Base-by-base conservation (phyloP, 2,888 invertebrate genomes). In the Hyposoter dolosus region DNA sequence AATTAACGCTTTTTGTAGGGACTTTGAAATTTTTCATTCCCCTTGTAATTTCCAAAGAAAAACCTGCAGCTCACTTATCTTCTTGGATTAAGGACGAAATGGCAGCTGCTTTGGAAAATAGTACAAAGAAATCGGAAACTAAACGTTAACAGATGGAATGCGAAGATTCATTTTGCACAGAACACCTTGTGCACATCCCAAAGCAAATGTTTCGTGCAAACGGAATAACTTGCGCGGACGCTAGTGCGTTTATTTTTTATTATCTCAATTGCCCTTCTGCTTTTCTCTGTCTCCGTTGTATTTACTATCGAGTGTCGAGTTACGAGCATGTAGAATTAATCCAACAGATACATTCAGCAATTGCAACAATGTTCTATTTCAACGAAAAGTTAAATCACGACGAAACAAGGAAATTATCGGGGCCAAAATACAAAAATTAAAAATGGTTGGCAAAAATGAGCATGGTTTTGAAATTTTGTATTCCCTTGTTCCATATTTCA, bases 171-270 rank as follows among this genome's bases (percentile, higher is more conserved):
- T 32, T 65, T 71, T 32, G 40, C 43, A 53, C 50, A 50, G n/a
- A 63, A 45, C 23, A 74, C 71, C 65, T 78, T 77, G 45, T 50
- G 50, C 50, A 81, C n/a, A 45, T 60, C 66, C 65, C 79, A 23
- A 23, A 17, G 23, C n/a, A 15, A 65, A 65, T 65, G 47, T 47
- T 76, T 63, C 63, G 69, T 56, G 45, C 19, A 23, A 47, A 53
- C 35, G 15, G 17, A 68, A 76, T 43, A 43, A 60, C 45, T 56
- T 28, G 40, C 23, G n/a, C 43, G 66, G 53, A 56, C 69, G 76
- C 43, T 88, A 88, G 89, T 88, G 88, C 90, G 91, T 90, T 90
- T 91, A 88, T 90, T 89, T 91, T 91, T 91, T 91, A 91, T 91
- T 91, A 91, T 90, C 90, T 79, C 78, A 60, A 85, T 78, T 69